Evolutionary conservation across 2,888 invertebrate genomes (phyloP).

Genomic region (Cotesia congregata): DNA sequence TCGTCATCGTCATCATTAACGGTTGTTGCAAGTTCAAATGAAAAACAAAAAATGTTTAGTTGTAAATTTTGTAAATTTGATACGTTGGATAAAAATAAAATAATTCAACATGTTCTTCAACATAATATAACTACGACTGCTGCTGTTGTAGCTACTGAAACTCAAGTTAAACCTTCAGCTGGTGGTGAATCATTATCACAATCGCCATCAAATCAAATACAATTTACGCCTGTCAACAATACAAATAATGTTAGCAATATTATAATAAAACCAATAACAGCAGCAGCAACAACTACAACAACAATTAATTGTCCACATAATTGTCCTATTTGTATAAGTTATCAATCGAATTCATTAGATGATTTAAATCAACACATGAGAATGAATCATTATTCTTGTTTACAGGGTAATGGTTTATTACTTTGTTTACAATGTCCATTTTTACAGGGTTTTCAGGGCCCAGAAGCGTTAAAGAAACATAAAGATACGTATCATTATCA

Average conservation of each 20-base stretch:
- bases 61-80: slow-evolving; percentile 23
- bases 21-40: neutral
- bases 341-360: slow-evolving; percentile 10
- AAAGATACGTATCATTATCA: slow-evolving; percentile 9
- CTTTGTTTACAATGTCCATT: slow-evolving; percentile 13
- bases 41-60: neutral
- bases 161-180: neutral
- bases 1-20: neutral
- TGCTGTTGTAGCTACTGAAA: neutral
- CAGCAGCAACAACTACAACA: neutral
- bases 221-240: neutral
- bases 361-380: slow-evolving; percentile 27
- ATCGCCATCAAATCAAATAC: neutral
- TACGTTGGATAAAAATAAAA: slow-evolving; percentile 4
- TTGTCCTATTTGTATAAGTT: neutral
- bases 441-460: slow-evolving; percentile 8
- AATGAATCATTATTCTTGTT: slow-evolving; percentile 6
- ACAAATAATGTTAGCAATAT: neutral
- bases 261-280: neutral
- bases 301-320: neutral
- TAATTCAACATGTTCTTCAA: neutral
- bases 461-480: slow-evolving; percentile 16
- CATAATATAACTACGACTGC: neutral
- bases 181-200: neutral
- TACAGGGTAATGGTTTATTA: neutral